Evolutionary conservation across 2,113 vertebrate species (phyloP).

Genomic region (Neolamprologus fasciatus): DNA sequence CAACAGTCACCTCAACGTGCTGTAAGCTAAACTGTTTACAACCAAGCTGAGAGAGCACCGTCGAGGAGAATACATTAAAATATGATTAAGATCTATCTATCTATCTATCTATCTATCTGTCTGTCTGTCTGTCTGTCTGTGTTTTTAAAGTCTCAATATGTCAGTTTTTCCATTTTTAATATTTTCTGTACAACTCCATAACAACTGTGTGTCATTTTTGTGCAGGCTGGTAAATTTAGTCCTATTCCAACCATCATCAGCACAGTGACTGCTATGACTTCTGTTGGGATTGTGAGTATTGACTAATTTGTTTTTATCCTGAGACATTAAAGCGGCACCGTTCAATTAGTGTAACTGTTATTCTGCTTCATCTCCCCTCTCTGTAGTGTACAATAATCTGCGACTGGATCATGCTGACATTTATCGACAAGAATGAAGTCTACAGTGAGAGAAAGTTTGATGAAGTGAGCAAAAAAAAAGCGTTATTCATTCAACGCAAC

Average conservation of each 20-base stretch:
- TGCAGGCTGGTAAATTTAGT: slow-evolving; percentile 89
- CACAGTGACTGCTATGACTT: slow-evolving; percentile 84
- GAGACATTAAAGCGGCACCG: not conserved
- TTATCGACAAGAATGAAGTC: slow-evolving; percentile 85
- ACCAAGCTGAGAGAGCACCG: not conserved
- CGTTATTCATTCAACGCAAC: not conserved
- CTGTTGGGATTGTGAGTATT: slow-evolving; percentile 84
- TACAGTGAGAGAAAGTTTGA: slow-evolving; percentile 88
- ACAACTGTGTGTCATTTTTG: not conserved
- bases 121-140: accelerated
- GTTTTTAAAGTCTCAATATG: not conserved
- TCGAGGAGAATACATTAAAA: not conserved
- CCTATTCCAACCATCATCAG: slow-evolving; percentile 89
- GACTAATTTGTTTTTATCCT: not conserved
- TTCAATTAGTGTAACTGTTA: not conserved
- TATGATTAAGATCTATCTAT: not conserved
- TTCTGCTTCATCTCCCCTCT: not conserved
- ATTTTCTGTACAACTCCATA: not conserved
- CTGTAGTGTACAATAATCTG: slow-evolving; percentile 87
- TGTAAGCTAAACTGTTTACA: not conserved
- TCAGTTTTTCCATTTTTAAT: not conserved
- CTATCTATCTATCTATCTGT: not conserved
- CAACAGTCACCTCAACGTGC: not conserved
- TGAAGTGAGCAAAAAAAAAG: slow-evolving; percentile 68
- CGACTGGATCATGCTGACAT: slow-evolving; percentile 90